A percentile compares a stretch with the other conserved stretches of the same genome.
phyloP scores from a whole-genome alignment of 92 coral and sea anemone genomes.

The Umimayanthus kanabou region DNA sequence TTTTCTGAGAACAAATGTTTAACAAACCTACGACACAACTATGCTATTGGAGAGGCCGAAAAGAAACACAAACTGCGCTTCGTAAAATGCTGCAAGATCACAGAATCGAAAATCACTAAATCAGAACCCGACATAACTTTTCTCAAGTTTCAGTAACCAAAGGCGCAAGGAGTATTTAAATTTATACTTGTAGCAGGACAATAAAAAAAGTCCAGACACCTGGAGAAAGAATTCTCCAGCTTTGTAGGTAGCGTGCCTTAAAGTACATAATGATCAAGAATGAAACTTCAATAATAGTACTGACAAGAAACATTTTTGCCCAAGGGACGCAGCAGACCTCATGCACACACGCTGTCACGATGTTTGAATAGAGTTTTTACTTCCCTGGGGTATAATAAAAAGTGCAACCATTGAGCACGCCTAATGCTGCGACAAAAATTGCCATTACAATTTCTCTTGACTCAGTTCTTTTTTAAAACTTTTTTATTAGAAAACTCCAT shows the following conservation, averaged over 20 bases:
- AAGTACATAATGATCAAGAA: too few species aligned
- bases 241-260: too few species aligned
- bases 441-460: not conserved
- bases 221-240: not conserved
- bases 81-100: not conserved
- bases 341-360: not conserved
- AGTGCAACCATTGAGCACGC: not conserved
- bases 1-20: not conserved
- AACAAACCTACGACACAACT: too few species aligned
- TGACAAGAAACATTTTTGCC: not conserved
- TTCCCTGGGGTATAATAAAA: not conserved
- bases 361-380: too few species aligned
- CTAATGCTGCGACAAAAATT: not conserved
- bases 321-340: not conserved
- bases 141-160: too few species aligned
- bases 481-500: not conserved
- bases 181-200: not conserved
- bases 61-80: not conserved
- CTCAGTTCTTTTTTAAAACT: not conserved
- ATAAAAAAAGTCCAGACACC: not conserved
- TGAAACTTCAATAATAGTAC: not conserved
- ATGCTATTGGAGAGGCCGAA: not conserved
- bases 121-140: too few species aligned
- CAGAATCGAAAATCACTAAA: not conserved
- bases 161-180: too few species aligned